phyloP scores from a whole-genome alignment of 2,113 vertebrate species.

The Geococcyx californianus region DNA sequence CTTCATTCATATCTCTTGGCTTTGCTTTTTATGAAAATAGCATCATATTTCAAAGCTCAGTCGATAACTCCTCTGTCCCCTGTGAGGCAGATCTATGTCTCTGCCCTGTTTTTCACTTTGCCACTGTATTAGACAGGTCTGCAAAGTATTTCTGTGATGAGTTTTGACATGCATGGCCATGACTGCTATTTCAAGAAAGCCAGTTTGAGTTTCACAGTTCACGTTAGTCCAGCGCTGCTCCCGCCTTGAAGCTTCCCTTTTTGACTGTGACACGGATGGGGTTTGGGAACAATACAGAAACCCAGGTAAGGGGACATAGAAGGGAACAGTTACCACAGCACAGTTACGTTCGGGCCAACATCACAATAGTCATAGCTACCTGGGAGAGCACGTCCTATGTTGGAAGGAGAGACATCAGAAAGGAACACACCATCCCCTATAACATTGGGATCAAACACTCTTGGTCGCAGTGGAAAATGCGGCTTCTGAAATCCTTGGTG shows the following conservation, averaged over 20 bases:
- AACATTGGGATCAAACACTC: constrained; percentile 82
- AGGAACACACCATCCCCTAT: constrained; percentile 82
- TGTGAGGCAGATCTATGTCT: neutral
- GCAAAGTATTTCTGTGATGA: neutral
- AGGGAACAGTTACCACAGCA: neutral
- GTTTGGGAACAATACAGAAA: neutral
- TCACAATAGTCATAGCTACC: constrained; percentile 61
- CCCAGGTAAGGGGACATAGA: neutral
- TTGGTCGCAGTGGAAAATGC: constrained; percentile 59
- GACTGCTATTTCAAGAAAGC: neutral
- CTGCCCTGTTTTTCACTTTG: neutral
- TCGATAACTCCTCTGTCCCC: neutral
- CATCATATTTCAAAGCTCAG: neutral
- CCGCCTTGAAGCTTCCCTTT: neutral
- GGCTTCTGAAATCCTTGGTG: constrained; percentile 69
- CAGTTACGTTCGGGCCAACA: neutral
- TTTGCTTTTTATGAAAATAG: constrained; percentile 33
- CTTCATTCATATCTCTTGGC: neutral
- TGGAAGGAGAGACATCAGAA: constrained; percentile 78
- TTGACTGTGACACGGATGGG: neutral
- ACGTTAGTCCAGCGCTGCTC: accelerated
- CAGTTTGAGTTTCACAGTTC: neutral
- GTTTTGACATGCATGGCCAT: neutral
- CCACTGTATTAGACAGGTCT: neutral
- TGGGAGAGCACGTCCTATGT: constrained; percentile 74